Conservation (phyloP, 2,888 invertebrate species). For the Invenusta paracnida region DNA sequence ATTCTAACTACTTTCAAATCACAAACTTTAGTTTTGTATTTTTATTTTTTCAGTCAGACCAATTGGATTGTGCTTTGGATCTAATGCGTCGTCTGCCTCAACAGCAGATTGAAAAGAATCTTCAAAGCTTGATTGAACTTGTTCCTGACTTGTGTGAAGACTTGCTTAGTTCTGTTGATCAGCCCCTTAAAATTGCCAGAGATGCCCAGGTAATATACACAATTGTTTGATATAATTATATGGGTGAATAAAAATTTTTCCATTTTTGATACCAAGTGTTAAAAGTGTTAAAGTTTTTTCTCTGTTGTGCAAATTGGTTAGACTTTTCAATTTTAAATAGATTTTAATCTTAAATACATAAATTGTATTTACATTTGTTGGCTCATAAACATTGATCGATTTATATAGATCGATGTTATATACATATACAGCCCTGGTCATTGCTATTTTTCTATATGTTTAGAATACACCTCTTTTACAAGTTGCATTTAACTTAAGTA, state of each 20-base stretch:
- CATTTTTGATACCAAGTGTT: too few species aligned
- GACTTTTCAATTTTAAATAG: background rate
- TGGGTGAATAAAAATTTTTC: too few species aligned
- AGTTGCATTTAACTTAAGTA: too few species aligned
- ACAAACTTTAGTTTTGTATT: too few species aligned
- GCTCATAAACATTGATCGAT: too few species aligned
- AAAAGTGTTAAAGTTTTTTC: too few species aligned
- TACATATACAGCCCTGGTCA: too few species aligned
- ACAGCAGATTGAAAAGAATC: constrained; percentile 95
- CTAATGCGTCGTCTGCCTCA: constrained; percentile 96
- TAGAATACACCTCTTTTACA: too few species aligned
- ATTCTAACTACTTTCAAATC: too few species aligned
- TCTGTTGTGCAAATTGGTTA: background rate
- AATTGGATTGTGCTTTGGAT: constrained; percentile 97
- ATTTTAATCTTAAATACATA: background rate
- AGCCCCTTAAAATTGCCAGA: constrained; percentile 87
- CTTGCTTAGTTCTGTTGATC: constrained; percentile 90
- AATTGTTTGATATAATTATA: background rate
- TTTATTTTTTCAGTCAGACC: constrained; percentile 63
- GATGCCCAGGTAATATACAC: constrained; percentile 73
- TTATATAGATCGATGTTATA: too few species aligned
- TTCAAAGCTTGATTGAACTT: constrained; percentile 92
- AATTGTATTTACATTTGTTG: too few species aligned
- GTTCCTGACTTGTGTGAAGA: constrained; percentile 88
- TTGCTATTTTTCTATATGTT: too few species aligned